A percentile compares a stretch with the other conserved stretches of the same genome.
These are phyloP conservation scores for Momotus momota DNA, from an alignment of 2,797 vertebrate species.

Conservation along the genomic window DNA sequence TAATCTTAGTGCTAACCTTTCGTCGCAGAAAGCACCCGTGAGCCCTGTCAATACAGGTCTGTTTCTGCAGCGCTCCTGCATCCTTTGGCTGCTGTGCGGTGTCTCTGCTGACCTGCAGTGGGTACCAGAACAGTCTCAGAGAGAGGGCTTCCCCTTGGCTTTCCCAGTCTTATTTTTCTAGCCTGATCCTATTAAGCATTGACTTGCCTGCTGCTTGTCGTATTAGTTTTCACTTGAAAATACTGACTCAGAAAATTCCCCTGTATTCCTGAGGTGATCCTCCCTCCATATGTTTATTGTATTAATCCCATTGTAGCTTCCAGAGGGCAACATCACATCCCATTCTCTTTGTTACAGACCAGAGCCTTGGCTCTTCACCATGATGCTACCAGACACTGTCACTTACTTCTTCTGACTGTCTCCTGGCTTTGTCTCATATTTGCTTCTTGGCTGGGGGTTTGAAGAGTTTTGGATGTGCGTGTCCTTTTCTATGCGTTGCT, in stretches of 20 bases:
- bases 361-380: not conserved
- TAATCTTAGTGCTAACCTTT: constrained; percentile 53
- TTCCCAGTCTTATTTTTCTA: not conserved
- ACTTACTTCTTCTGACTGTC: not conserved
- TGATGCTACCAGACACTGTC: not conserved
- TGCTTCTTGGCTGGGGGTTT: not conserved
- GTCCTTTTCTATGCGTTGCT: not conserved
- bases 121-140: not conserved
- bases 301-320: not conserved
- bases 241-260: constrained; percentile 1
- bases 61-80: not conserved
- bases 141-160: not conserved
- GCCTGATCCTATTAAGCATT: not conserved
- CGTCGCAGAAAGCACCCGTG: not conserved
- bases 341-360: not conserved
- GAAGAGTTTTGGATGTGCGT: not conserved
- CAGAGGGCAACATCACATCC: not conserved
- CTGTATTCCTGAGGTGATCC: not conserved
- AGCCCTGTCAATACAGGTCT: not conserved
- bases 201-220: not conserved
- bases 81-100: not conserved
- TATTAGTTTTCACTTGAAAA: constrained; percentile 26
- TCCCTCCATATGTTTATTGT: not conserved
- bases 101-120: not conserved
- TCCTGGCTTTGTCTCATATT: not conserved